Evolutionary conservation across 2,888 invertebrate genomes (phyloP).

Genomic region (Hydriomena furcata): DNA sequence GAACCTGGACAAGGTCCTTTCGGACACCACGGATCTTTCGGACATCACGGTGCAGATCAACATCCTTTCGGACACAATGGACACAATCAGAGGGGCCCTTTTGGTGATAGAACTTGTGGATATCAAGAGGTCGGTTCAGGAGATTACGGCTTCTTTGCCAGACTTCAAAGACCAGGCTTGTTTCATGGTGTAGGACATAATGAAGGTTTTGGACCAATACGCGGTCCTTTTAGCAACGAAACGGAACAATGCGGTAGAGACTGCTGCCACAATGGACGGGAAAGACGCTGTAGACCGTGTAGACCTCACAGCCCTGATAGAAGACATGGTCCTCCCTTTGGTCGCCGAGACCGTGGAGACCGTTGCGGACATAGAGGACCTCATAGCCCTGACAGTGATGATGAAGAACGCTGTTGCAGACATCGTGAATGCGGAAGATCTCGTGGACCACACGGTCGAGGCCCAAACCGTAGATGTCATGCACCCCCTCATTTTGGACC

Average conservation of each 20-base stretch:
- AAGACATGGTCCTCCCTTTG: not conserved
- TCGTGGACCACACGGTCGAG: not conserved
- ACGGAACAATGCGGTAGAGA: not conserved
- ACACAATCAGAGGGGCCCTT: not conserved
- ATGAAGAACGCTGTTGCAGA: constrained; percentile 2
- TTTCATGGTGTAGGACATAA: too few relatives aligned
- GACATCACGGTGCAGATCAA: constrained; percentile 8
- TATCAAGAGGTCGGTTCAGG: not conserved
- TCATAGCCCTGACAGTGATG: not conserved
- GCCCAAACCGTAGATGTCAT: not conserved
- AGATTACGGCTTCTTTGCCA: constrained; percentile 1
- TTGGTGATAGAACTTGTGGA: not conserved
- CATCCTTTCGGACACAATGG: not conserved
- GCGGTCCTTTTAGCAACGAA: not conserved
- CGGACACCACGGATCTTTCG: constrained; percentile 4
- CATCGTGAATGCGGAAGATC: not conserved
- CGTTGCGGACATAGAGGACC: not conserved
- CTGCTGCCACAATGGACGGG: not conserved
- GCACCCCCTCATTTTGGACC: not conserved
- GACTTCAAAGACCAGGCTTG: not conserved
- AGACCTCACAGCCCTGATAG: not conserved
- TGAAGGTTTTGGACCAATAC: not conserved
- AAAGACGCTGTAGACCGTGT: not conserved
- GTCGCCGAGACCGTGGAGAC: not conserved
- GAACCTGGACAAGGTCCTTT: constrained; percentile 16